These are phyloP conservation scores for Synergus umbraculus DNA, from an alignment of 2,888 invertebrate species.

Conservation along the genomic window DNA sequence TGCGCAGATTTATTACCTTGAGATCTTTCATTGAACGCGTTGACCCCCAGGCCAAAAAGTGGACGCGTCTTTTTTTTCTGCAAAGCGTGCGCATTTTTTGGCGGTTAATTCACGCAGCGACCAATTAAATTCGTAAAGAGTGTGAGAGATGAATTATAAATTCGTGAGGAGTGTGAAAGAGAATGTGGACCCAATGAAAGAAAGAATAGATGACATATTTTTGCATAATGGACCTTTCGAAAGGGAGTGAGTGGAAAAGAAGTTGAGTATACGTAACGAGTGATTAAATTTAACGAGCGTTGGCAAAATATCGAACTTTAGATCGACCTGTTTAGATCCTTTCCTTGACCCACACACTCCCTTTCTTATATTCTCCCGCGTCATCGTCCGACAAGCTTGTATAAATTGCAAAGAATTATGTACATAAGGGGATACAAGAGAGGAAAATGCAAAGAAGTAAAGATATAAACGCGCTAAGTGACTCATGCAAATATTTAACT, in stretches of 20 bases:
- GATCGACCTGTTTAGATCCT: slow-evolving; percentile 54
- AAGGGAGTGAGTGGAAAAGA: slow-evolving; percentile 50
- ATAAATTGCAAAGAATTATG: slow-evolving; percentile 51
- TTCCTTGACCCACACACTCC: slow-evolving; percentile 42
- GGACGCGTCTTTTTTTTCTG: neutral
- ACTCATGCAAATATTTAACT: slow-evolving; percentile 67
- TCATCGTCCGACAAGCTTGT: slow-evolving; percentile 45
- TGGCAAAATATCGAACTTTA: slow-evolving; percentile 61
- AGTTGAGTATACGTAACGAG: slow-evolving; percentile 55
- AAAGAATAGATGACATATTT: slow-evolving; percentile 66
- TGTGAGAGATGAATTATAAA: slow-evolving; percentile 70
- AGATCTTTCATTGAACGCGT: neutral
- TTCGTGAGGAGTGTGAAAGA: slow-evolving; percentile 30
- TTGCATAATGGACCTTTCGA: slow-evolving; percentile 65
- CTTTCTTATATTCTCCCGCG: slow-evolving; percentile 42
- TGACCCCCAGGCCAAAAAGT: slow-evolving; percentile 33
- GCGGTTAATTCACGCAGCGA: slow-evolving; percentile 50
- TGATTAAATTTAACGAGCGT: slow-evolving; percentile 66
- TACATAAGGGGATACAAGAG: slow-evolving; percentile 44
- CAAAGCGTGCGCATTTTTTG: slow-evolving; percentile 18
- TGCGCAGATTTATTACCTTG: slow-evolving; percentile 20
- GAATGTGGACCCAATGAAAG: slow-evolving; percentile 43
- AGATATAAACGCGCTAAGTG: slow-evolving; percentile 53
- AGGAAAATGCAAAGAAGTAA: slow-evolving; percentile 37
- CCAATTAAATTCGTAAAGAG: slow-evolving; percentile 61